These are phyloP conservation scores for Pachymerium ferrugineum DNA, from an alignment of 2,888 invertebrate species.

Conservation along the genomic window DNA sequence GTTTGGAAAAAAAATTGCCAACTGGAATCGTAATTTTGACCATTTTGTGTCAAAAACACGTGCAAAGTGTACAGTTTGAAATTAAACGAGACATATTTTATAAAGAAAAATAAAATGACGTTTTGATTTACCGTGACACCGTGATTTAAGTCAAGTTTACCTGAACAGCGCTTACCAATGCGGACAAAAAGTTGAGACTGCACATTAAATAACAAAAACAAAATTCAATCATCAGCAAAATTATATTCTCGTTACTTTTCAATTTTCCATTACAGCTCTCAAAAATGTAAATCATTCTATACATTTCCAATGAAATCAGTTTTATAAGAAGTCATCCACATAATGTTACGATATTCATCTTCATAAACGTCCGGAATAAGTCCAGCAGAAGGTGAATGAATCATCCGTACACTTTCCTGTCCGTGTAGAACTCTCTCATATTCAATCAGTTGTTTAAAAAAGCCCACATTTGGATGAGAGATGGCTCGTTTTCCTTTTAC, in stretches of 20 bases:
- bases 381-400: constrained; percentile 62
- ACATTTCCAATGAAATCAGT: background rate
- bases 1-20: background rate
- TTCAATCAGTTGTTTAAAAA: constrained; percentile 80
- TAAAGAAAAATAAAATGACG: background rate
- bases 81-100: constrained; percentile 25
- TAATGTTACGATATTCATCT: constrained; percentile 39
- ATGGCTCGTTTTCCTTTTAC: constrained; percentile 68
- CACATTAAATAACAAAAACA: no score
- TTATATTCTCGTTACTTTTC: no score
- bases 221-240: no score
- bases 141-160: no score
- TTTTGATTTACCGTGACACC: no score
- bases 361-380: constrained; percentile 73
- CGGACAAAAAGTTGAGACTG: no score
- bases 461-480: constrained; percentile 83
- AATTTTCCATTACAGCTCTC: no score
- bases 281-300: no score
- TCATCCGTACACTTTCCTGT: constrained; percentile 66
- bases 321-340: constrained; percentile 19
- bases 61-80: constrained; percentile 26
- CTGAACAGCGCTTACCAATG: no score
- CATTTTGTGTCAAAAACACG: background rate
- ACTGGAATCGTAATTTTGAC: background rate
- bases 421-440: constrained; percentile 79